phyloP scores from a whole-genome alignment of 2,888 invertebrate species.

The Pardosa pseudoannulata region DNA sequence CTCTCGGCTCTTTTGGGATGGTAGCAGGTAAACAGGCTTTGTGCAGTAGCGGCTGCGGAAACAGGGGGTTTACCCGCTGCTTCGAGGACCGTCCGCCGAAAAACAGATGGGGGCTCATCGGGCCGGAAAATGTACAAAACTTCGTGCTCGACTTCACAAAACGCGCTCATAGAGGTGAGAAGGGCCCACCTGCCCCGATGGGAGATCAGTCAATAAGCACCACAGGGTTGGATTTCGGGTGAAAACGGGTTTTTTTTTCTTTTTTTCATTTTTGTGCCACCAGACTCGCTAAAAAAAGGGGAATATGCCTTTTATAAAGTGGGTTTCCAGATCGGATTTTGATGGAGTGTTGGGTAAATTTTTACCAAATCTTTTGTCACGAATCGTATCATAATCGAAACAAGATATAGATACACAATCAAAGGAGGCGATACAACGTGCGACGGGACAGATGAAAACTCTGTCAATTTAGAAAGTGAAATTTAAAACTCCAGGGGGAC shows the following conservation, averaged over 20 bases:
- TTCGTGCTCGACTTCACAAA: constrained; percentile 22
- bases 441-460: no score
- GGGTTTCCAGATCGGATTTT: constrained; percentile 12
- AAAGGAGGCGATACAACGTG: no score
- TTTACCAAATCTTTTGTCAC: neutral
- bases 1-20: neutral
- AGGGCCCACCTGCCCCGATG: constrained; percentile 35
- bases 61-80: constrained; percentile 5
- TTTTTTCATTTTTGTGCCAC: no score
- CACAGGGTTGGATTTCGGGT: constrained; percentile 4
- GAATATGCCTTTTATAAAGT: neutral
- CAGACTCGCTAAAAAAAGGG: neutral
- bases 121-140: constrained; percentile 54
- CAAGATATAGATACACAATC: neutral
- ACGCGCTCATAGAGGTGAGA: neutral
- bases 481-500: neutral
- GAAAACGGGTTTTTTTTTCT: neutral
- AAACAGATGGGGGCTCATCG: constrained; percentile 59
- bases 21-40: constrained; percentile 46
- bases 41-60: constrained; percentile 32
- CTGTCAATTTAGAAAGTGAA: constrained; percentile 7
- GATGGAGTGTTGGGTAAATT: neutral
- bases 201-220: constrained; percentile 37
- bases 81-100: neutral
- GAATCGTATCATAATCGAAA: neutral